These are phyloP conservation scores for Hydropsyche tenuis DNA, from an alignment of 1,140 invertebrate species.

Conservation along the genomic window DNA sequence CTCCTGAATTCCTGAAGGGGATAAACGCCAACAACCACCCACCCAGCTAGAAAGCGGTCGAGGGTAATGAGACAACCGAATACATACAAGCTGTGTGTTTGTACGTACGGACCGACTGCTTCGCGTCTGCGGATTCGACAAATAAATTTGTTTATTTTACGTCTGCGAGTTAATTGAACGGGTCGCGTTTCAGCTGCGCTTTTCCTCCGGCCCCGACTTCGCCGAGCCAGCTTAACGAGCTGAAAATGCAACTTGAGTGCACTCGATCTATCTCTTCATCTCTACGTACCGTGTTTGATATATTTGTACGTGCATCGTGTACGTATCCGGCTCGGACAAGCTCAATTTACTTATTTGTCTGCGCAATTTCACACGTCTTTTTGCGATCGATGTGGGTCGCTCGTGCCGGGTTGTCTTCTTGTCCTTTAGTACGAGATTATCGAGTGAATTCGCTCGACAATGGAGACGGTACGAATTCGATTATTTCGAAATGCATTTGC, in stretches of 20 bases:
- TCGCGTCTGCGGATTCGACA: slow-evolving; percentile 20
- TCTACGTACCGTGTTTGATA: neutral
- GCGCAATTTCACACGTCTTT: neutral
- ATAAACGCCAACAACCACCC: neutral
- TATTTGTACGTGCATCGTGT: neutral
- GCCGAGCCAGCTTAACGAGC: slow-evolving; percentile 16
- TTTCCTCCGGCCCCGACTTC: slow-evolving; percentile 13
- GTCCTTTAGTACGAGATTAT: neutral
- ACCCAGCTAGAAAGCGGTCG: too few species aligned
- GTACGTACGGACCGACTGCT: too few species aligned
- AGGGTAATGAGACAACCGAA: too few species aligned
- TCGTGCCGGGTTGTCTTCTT: neutral
- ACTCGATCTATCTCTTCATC: neutral
- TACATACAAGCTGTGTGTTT: too few species aligned
- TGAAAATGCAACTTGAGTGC: slow-evolving; percentile 37
- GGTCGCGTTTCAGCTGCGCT: slow-evolving; percentile 35
- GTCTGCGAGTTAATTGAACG: slow-evolving; percentile 39
- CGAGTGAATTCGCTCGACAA: slow-evolving; percentile 1
- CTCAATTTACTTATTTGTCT: slow-evolving; percentile 31
- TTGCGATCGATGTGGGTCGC: neutral
- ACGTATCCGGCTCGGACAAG: neutral
- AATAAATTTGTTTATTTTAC: slow-evolving; percentile 40
- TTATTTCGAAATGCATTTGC: slow-evolving; percentile 2
- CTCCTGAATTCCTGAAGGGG: neutral
- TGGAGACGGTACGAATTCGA: neutral